Base-by-base conservation (phyloP, 2,113 vertebrate genomes). In the Merops nubicus region DNA sequence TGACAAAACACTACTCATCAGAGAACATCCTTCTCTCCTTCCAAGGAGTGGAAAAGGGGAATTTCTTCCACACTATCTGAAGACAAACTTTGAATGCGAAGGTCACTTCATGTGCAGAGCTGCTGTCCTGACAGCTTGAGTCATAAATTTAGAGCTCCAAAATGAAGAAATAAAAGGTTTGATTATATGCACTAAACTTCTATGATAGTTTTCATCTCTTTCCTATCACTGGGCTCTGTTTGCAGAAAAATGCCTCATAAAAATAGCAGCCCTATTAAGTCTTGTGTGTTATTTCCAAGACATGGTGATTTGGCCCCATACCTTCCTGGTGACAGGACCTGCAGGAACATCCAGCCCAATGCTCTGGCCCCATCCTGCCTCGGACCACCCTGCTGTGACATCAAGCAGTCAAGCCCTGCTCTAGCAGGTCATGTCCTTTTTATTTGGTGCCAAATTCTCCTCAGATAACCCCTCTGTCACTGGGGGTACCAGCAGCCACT, bases 111-210 rank as follows among this genome's bases (percentile, higher is more conserved):
- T 4, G 15, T 38, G 60, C 68, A 59, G 59, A 89, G 59, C 63
- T 84, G 47, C 47, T 6, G 6, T 81, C 33, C 68, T 77, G 67
- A 59, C 45, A 56, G 59, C 11, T 51, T 76, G 72, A 64, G 18
- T 68, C 83, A 67, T 96, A 96, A 96, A 96, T 87, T 47, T 51
- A 48, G 51, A 59, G 69, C 40, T 91, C 60, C 68, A 74, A 77
- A 83, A 93, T 64, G 83, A 86, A 60, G 64, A 87, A 81, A 96
- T 95, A 96, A 95, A 96, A 93, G 51, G 8, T 86, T 84, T 94
- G 86, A 97, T 96, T 92, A 75, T 75, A 68, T 47, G 64, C 67
- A 89, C 80, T 96, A 93, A 95, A 95, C 96, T 92, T 92, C 91
- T 92, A 91, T 36, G 68, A 56, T 93, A 91, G 69, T 87, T 92